Percentiles rank a stretch among this genome's conserved stretches.
These are phyloP conservation scores for Etia nguti DNA, from an alignment of 2,113 vertebrate species.

Conservation along the genomic window DNA sequence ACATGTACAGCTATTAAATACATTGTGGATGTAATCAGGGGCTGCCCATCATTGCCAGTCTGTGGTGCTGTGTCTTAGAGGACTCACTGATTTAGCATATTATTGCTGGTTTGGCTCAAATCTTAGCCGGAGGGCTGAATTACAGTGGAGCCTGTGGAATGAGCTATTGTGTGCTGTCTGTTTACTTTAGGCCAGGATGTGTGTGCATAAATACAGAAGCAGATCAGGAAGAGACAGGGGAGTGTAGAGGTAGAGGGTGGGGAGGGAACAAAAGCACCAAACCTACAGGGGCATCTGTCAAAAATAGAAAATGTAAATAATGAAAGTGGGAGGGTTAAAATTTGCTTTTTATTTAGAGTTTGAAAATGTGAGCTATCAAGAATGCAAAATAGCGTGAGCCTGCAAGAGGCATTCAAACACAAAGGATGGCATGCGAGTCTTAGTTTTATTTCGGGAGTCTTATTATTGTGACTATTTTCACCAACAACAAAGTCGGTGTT, in stretches of 20 bases:
- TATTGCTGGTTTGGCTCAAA: constrained; percentile 50
- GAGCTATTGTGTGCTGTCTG: constrained; percentile 51
- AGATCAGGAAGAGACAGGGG: constrained; percentile 44
- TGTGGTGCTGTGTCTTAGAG: constrained; percentile 37
- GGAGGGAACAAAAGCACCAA: constrained; percentile 40
- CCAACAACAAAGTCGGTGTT: constrained; percentile 12
- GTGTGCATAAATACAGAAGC: constrained; percentile 48
- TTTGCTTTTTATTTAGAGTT: not conserved
- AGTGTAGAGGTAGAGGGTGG: not conserved
- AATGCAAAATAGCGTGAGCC: constrained; percentile 7
- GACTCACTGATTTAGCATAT: constrained; percentile 39
- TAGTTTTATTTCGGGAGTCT: constrained; percentile 38
- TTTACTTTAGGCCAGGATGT: constrained; percentile 63
- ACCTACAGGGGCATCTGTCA: constrained; percentile 33
- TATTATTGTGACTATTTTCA: constrained; percentile 31
- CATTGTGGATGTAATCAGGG: constrained; percentile 21
- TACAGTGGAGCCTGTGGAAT: constrained; percentile 55
- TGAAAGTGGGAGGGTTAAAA: not conserved
- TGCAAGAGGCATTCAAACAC: not conserved
- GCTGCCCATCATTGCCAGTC: constrained; percentile 30
- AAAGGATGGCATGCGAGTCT: constrained; percentile 21
- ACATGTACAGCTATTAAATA: constrained; percentile 30
- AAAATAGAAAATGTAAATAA: constrained; percentile 65
- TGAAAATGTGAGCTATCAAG: constrained; percentile 18
- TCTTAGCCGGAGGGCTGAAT: constrained; percentile 45